These are phyloP conservation scores for Alethe diademata DNA, from an alignment of 2,113 vertebrate species.

Conservation along the genomic window DNA sequence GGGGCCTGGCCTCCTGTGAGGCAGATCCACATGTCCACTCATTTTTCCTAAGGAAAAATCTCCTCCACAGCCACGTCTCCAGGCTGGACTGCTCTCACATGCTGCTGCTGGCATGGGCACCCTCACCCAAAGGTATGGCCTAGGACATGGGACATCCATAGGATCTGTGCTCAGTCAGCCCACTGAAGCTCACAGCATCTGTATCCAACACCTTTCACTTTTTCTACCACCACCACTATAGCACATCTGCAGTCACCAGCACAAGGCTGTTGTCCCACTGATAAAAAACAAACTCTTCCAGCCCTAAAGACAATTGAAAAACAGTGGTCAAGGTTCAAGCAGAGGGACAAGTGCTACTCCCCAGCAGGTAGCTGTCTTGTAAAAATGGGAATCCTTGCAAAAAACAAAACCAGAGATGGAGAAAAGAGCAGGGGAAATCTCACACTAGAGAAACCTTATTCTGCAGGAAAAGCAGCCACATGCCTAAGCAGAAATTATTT, in stretches of 20 bases:
- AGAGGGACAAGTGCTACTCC: not conserved
- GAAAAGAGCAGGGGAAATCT: not conserved
- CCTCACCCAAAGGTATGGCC: not conserved
- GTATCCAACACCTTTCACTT: not conserved
- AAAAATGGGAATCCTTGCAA: not conserved
- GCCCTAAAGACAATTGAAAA: not conserved
- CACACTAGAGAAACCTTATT: not conserved
- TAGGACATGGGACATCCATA: fast-evolving
- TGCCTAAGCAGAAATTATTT: not conserved
- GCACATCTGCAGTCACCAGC: not conserved
- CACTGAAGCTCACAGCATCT: not conserved
- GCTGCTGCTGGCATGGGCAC: not conserved
- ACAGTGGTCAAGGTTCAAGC: not conserved
- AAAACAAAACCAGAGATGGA: not conserved
- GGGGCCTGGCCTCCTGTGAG: not conserved
- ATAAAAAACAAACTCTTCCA: not conserved
- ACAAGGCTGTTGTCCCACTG: not conserved
- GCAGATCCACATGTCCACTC: not conserved
- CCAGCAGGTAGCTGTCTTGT: not conserved
- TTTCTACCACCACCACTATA: not conserved
- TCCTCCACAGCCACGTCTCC: not conserved
- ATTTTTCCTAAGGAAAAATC: not conserved
- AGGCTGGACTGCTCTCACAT: not conserved
- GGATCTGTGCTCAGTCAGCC: not conserved
- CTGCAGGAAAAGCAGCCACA: not conserved